These are phyloP conservation scores for Drosophila kanekoi DNA, from an alignment of 2,888 invertebrate genomes.

Conservation along the genomic window DNA sequence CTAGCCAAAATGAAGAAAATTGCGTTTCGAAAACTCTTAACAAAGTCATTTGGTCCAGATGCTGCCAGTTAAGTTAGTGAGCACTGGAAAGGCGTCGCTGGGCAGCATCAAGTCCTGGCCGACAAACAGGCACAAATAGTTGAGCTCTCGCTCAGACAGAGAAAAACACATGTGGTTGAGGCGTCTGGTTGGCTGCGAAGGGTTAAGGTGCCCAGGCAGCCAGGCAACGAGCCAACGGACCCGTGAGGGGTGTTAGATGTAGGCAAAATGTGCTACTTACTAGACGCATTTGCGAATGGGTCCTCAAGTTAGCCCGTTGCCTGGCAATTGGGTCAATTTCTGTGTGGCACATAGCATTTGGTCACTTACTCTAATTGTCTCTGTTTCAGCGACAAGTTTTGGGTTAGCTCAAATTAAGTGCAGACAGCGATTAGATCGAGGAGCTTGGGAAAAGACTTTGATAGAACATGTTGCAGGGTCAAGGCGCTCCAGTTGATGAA, in stretches of 20 bases:
- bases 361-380: constrained; percentile 74
- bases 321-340: constrained; percentile 42
- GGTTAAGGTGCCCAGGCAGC: constrained; percentile 61
- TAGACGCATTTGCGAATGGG: constrained; percentile 11
- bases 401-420: constrained; percentile 67
- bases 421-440: constrained; percentile 66
- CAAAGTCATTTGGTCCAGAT: constrained; percentile 80
- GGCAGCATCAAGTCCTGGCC: constrained; percentile 22
- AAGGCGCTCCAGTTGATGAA: constrained; percentile 65
- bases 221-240: constrained; percentile 4
- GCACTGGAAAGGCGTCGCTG: constrained; percentile 28
- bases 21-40: constrained; percentile 80
- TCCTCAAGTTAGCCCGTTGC: constrained; percentile 11
- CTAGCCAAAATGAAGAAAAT: constrained; percentile 71
- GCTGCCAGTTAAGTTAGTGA: constrained; percentile 72
- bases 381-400: constrained; percentile 45
- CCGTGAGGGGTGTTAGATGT: constrained; percentile 50
- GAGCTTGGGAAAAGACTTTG: constrained; percentile 4
- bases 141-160: constrained; percentile 19
- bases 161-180: constrained; percentile 72
- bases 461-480: constrained; percentile 48
- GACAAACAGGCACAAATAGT: constrained; percentile 42
- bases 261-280: constrained; percentile 66
- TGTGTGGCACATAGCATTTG: constrained; percentile 55
- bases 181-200: constrained; percentile 55